These are phyloP conservation scores for Calephelis nemesis DNA, from an alignment of 1,140 invertebrate species.

Conservation along the genomic window DNA sequence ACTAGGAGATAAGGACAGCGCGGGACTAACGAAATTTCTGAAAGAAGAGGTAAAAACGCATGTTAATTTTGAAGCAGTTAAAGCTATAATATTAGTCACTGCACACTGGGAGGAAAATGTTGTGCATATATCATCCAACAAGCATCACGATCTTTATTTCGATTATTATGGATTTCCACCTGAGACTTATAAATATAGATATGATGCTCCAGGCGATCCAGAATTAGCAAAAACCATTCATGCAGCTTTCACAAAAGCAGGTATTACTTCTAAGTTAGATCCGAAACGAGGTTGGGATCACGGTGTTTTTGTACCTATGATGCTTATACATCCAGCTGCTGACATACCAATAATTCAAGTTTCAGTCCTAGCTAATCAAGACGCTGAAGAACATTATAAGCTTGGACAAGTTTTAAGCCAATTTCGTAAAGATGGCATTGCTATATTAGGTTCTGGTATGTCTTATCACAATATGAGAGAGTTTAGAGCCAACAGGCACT, in stretches of 20 bases:
- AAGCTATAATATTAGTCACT: constrained; percentile 67
- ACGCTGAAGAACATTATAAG: constrained; percentile 61
- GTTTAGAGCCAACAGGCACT: constrained; percentile 45
- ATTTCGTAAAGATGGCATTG: constrained; percentile 66
- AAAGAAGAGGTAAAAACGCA: constrained; percentile 62
- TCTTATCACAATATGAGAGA: constrained; percentile 73
- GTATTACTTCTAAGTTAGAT: constrained; percentile 59
- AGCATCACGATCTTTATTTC: constrained; percentile 66
- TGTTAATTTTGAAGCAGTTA: constrained; percentile 56
- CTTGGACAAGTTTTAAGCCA: constrained; percentile 55
- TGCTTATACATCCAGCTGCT: constrained; percentile 63
- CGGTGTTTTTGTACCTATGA: constrained; percentile 72
- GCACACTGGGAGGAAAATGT: constrained; percentile 65
- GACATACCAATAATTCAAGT: constrained; percentile 67
- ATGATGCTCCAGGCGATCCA: constrained; percentile 63
- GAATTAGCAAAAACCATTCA: constrained; percentile 55
- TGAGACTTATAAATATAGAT: constrained; percentile 65
- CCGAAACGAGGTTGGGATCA: constrained; percentile 69
- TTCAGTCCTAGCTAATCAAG: constrained; percentile 58
- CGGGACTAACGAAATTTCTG: constrained; percentile 55
- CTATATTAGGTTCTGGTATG: constrained; percentile 68
- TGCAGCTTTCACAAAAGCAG: constrained; percentile 46
- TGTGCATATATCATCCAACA: constrained; percentile 63
- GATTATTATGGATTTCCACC: constrained; percentile 71
- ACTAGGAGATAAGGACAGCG: constrained; percentile 59